A percentile compares a stretch with the other conserved stretches of the same genome.
Evolutionary conservation across 2,797 vertebrate species (phyloP).

Genomic region (Pangasius macronema): DNA sequence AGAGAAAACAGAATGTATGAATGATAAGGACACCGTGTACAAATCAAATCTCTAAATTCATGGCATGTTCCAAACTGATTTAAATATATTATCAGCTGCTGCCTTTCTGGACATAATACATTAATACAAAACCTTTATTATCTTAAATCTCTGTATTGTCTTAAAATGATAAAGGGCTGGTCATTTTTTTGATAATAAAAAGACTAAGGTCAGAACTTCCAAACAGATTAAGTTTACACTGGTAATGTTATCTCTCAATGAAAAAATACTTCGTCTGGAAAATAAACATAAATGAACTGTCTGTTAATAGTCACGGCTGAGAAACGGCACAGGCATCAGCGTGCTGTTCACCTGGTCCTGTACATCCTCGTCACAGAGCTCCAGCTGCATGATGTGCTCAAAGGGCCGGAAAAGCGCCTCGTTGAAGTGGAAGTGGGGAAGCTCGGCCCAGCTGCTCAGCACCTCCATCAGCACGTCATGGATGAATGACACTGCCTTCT

Average conservation of each 20-base stretch:
- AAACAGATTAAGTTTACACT: no score
- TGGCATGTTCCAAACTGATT: not conserved
- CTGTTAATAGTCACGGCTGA: not conserved
- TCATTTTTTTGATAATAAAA: not conserved
- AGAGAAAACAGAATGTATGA: not conserved
- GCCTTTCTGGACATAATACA: no score
- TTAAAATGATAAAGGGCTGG: no score
- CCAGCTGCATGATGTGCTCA: conserved; percentile 96
- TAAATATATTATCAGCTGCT: not conserved
- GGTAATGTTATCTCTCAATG: not conserved
- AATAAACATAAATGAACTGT: not conserved
- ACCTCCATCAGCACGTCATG: conserved; percentile 95
- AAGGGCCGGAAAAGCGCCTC: conserved; percentile 95
- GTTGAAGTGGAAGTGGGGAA: conserved; percentile 92
- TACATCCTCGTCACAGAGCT: conserved; percentile 94
- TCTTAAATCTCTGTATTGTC: no score
- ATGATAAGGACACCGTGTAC: not conserved
- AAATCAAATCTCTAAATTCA: not conserved
- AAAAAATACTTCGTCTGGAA: not conserved
- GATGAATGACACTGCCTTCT: conserved; percentile 96
- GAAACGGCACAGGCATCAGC: not conserved
- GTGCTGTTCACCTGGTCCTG: conserved; percentile 86
- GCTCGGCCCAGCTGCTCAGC: conserved; percentile 88
- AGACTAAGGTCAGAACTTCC: no score
- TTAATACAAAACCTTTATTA: no score